Conservation (phyloP, 2,113 vertebrate genomes). For the Acrocephalus kingi region DNA sequence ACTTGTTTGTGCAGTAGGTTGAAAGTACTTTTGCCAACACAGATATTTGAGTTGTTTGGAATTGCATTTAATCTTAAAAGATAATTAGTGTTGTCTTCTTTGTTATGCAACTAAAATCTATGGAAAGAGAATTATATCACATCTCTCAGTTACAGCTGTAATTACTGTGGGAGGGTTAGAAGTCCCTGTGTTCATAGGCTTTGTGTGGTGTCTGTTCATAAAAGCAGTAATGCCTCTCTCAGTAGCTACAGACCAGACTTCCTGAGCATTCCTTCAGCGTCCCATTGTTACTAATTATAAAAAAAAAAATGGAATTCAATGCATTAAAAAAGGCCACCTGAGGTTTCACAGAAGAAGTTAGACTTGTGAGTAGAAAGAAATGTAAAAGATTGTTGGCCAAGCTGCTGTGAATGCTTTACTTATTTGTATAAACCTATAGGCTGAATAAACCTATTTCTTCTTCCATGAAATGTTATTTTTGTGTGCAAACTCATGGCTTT, state of each 20-base stretch:
- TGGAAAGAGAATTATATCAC: neutral
- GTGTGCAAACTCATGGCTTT: neutral
- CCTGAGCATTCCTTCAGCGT: neutral
- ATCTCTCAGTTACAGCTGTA: neutral
- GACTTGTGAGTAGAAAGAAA: neutral
- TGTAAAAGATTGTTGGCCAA: neutral
- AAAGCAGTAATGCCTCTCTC: neutral
- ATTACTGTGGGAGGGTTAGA: constrained; percentile 4
- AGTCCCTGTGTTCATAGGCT: neutral
- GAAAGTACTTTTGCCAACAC: neutral
- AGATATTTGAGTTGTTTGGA: neutral
- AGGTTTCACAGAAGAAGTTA: neutral
- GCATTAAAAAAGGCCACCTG: neutral
- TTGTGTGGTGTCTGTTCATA: neutral
- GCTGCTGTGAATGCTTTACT: neutral
- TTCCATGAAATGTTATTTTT: neutral
- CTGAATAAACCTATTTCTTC: neutral
- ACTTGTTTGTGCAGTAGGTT: neutral
- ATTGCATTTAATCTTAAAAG: neutral
- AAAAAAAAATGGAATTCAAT: neutral
- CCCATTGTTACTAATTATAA: neutral
- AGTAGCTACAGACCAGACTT: neutral
- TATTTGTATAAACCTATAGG: neutral
- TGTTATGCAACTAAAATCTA: neutral
- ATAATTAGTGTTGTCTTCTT: neutral